Evolutionary conservation across 1,140 invertebrate species (phyloP).

Genomic region (Hyphantria cunea): DNA sequence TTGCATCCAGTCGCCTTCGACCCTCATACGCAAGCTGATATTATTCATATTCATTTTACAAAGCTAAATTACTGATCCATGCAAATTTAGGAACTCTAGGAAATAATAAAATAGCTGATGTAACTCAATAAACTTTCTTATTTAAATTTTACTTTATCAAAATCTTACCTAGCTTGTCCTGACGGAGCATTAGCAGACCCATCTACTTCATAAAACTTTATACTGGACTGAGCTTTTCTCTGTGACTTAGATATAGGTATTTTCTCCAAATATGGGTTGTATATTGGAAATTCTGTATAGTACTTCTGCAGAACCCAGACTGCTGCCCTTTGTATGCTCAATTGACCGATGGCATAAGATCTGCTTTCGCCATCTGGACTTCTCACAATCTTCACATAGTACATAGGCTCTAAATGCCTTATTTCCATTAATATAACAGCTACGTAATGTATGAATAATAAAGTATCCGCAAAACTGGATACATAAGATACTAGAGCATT

Average conservation of each 20-base stretch:
- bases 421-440: conserved; percentile 96
- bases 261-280: conserved; percentile 97
- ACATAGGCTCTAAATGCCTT: conserved; percentile 93
- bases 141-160: background rate
- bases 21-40: too few relatives aligned
- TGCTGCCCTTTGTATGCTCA: conserved; percentile 97
- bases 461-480: conserved; percentile 93
- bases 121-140: too few relatives aligned
- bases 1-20: too few relatives aligned
- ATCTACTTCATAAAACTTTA: conserved; percentile 99
- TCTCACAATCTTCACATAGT: conserved; percentile 95
- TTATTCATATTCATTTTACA: too few relatives aligned
- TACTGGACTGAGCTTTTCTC: conserved; percentile 89
- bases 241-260: conserved; percentile 92
- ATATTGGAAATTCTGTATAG: conserved; percentile 97
- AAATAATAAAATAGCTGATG: too few relatives aligned
- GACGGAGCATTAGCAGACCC: conserved; percentile 88
- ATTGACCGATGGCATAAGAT: conserved; percentile 93
- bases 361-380: conserved; percentile 96
- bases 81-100: too few relatives aligned
- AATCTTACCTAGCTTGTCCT: conserved; percentile 82
- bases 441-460: conserved; percentile 97
- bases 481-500: conserved; percentile 94
- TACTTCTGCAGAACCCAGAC: conserved; percentile 97
- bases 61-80: too few relatives aligned